Percentiles rank a stretch among this genome's conserved stretches.
These are phyloP conservation scores for Symphodus melops DNA, from an alignment of 2,113 vertebrate species.

Conservation along the genomic window DNA sequence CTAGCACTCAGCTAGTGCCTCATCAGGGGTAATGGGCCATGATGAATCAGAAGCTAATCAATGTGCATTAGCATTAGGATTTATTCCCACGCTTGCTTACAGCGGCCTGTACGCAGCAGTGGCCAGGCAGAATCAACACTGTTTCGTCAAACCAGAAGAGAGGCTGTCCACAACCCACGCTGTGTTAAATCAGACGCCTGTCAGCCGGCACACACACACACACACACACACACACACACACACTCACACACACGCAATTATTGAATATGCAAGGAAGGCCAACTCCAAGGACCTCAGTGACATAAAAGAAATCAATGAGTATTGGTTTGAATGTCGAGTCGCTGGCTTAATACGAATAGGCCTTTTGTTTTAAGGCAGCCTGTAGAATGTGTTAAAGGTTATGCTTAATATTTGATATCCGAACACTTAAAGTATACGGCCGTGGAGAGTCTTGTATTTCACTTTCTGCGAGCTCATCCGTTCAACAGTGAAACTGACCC, in stretches of 20 bases:
- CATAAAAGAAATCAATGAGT: conserved; percentile 18
- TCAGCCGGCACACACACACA: conserved; percentile 19
- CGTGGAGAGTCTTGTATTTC: not conserved
- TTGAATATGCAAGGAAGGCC: not conserved
- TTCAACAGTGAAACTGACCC: not conserved
- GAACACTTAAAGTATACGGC: not conserved
- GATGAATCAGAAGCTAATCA: conserved; percentile 69
- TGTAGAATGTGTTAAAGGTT: not conserved
- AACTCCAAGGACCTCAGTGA: not conserved
- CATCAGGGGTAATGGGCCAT: conserved; percentile 58
- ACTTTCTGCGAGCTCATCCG: not conserved
- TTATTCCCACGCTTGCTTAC: conserved; percentile 40
- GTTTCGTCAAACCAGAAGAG: conserved; percentile 37
- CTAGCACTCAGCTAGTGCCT: conserved; percentile 29
- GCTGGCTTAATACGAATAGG: not conserved
- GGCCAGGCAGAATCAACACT: conserved; percentile 35
- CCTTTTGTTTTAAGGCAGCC: not conserved
- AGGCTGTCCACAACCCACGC: conserved; percentile 32
- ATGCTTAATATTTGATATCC: conserved; percentile 1
- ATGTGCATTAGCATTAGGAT: conserved; percentile 67
- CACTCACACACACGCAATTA: not conserved
- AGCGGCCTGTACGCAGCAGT: not conserved
- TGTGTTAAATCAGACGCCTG: conserved; percentile 43
- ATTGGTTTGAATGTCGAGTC: conserved; percentile 15
- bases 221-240: not conserved